A percentile compares a stretch with the other conserved stretches of the same genome.
phyloP scores from a whole-genome alignment of 2,888 invertebrate species.

The Drosophila stalkeri region DNA sequence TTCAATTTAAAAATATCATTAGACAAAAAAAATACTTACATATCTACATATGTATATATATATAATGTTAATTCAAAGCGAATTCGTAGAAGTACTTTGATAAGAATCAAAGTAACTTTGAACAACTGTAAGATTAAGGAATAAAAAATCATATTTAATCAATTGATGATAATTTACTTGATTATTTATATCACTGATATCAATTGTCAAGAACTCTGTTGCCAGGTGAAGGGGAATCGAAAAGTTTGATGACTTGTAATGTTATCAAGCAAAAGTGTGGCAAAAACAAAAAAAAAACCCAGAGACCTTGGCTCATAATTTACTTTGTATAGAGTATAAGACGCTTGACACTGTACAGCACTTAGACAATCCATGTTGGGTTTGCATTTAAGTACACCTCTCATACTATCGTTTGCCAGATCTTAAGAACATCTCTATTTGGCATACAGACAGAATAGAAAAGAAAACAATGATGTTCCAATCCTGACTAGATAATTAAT shows the following conservation, averaged over 20 bases:
- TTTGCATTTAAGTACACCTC: not conserved
- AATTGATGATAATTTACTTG: constrained; percentile 44
- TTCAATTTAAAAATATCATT: no score
- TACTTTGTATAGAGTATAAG: constrained; percentile 4
- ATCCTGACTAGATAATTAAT: constrained; percentile 24
- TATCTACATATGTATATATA: not conserved
- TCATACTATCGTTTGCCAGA: not conserved
- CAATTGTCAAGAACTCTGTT: constrained; percentile 18
- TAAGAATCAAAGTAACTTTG: constrained; percentile 25
- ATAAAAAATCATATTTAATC: constrained; percentile 40
- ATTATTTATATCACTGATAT: constrained; percentile 34
- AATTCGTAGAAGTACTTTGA: constrained; percentile 4
- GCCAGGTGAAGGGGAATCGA: constrained; percentile 19
- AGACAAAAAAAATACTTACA: no score
- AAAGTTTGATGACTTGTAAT: constrained; percentile 12
- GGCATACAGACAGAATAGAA: not conserved
- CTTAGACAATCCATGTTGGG: not conserved
- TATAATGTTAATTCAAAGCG: not conserved
- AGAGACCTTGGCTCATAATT: constrained; percentile 33
- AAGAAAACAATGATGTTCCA: not conserved
- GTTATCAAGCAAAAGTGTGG: constrained; percentile 24
- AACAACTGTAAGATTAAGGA: constrained; percentile 23
- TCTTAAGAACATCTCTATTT: not conserved
- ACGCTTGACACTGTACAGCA: not conserved
- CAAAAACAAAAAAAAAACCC: constrained; percentile 12